These are phyloP conservation scores for Pandemis heparana DNA, from an alignment of 2,888 invertebrate genomes.

Conservation along the genomic window DNA sequence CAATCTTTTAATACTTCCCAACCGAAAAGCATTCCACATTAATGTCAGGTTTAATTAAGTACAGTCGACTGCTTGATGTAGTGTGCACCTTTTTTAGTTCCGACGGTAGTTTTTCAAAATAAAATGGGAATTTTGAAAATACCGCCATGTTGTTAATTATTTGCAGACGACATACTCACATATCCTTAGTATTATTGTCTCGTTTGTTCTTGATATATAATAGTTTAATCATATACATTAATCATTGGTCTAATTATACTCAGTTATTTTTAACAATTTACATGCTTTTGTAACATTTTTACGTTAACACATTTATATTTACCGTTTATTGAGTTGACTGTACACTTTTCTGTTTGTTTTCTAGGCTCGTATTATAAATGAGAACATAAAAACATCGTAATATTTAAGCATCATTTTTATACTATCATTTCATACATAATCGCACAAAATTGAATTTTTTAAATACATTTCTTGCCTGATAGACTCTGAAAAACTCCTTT, in stretches of 20 bases:
- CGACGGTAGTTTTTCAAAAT: neutral
- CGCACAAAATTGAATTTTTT: neutral
- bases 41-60: slow-evolving; percentile 57
- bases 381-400: neutral
- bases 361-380: neutral
- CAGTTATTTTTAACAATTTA: slow-evolving; percentile 10
- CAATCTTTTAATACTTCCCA: slow-evolving; percentile 65
- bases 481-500: neutral
- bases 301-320: slow-evolving; percentile 3
- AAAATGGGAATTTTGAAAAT: neutral
- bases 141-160: neutral
- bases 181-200: slow-evolving; percentile 2
- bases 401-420: slow-evolving; percentile 3
- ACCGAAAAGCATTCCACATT: slow-evolving; percentile 48
- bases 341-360: slow-evolving; percentile 8
- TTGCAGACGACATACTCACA: neutral
- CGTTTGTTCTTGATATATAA: slow-evolving; percentile 1
- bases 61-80: neutral
- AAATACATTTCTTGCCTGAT: neutral
- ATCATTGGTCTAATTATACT: neutral
- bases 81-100: neutral
- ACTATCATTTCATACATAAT: neutral
- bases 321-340: neutral
- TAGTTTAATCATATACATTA: neutral
- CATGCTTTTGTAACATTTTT: neutral